Conservation (phyloP, 2,797 vertebrate genomes). For the Enoplosus armatus region DNA sequence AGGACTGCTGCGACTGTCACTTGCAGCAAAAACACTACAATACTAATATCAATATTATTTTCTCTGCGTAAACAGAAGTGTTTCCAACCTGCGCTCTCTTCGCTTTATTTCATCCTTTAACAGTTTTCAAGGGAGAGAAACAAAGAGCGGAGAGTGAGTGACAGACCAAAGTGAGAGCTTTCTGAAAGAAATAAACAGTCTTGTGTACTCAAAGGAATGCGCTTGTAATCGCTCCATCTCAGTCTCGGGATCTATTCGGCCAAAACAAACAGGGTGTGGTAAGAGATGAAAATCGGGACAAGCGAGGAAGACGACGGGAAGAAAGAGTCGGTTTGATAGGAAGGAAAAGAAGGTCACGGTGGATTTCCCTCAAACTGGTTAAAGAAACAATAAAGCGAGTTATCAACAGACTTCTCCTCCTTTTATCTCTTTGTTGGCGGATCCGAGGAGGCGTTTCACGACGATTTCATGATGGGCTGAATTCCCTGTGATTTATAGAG, state of each 20-base stretch:
- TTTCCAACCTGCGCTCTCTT: constrained; percentile 57
- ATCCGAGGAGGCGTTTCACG: constrained; percentile 27
- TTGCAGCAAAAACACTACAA: background rate
- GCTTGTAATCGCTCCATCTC: constrained; percentile 87
- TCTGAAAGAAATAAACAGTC: constrained; percentile 40
- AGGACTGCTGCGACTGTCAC: background rate
- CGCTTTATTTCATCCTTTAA: constrained; percentile 74
- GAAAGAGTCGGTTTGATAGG: constrained; percentile 67
- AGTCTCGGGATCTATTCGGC: constrained; percentile 81
- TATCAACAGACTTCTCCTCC: constrained; percentile 50
- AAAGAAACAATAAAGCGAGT: constrained; percentile 60
- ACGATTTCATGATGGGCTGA: constrained; percentile 25
- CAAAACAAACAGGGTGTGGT: constrained; percentile 89
- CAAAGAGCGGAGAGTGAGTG: constrained; percentile 84
- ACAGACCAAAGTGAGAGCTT: constrained; percentile 85
- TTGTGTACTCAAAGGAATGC: constrained; percentile 76
- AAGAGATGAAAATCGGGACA: constrained; percentile 82
- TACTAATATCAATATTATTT: background rate
- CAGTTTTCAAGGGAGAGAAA: constrained; percentile 80
- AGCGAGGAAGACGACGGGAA: constrained; percentile 74
- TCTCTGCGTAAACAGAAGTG: background rate
- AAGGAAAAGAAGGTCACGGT: constrained; percentile 82
- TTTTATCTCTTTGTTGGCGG: constrained; percentile 57
- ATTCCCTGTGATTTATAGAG: constrained; percentile 18
- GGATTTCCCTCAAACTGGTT: constrained; percentile 64